Base-by-base conservation (phyloP, 2,888 invertebrate species). In the Microctonus hyperodae region DNA sequence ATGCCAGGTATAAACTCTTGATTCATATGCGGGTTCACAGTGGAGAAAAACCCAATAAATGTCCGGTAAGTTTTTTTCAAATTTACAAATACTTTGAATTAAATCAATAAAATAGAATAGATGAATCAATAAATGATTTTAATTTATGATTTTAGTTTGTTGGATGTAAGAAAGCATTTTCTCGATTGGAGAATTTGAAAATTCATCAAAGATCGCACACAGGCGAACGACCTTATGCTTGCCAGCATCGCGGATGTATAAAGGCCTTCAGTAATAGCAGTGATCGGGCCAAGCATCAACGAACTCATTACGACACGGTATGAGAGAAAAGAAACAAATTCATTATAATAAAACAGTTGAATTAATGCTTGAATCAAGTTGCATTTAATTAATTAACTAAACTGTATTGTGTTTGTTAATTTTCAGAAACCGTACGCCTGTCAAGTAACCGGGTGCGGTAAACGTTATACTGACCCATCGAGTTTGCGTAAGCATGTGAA, bases 201-300 rank as follows among this genome's bases (percentile, higher is more conserved):
- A 99, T 98, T 75, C 99, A 99, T 85, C 92, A 97, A 70, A 86
- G 97, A 37, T 96, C 96, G 1, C 97, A 97, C 83, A 97, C 97
- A 0, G 98, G 98, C 0, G 98, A 98, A 84, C 88, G 97, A 51
- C 98, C 98, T 0, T 98, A 98, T 81, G 89, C 93, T 67, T 99
- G 98, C 79, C 96, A 97, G 74, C 95, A 95, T 74, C 90, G 92
- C 0, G 93, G 94, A 63, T 99, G 98, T 84, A 87, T 91, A 56
- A 98, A 99, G 84, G 96, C 98, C 1, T 99, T 99, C 86, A 97
- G 97, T 79, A 99, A 99, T 85, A 98, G 98, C 70, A 98, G 97
- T 0, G 99, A 99, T 83, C 87, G 98, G 61, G 98, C 98, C 7
- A 99, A 99, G 85, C 99, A 99, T 86, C 98, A 98, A 86, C 87